Conservation (phyloP, 2,113 vertebrate genomes). For the Apeltes quadracus region DNA sequence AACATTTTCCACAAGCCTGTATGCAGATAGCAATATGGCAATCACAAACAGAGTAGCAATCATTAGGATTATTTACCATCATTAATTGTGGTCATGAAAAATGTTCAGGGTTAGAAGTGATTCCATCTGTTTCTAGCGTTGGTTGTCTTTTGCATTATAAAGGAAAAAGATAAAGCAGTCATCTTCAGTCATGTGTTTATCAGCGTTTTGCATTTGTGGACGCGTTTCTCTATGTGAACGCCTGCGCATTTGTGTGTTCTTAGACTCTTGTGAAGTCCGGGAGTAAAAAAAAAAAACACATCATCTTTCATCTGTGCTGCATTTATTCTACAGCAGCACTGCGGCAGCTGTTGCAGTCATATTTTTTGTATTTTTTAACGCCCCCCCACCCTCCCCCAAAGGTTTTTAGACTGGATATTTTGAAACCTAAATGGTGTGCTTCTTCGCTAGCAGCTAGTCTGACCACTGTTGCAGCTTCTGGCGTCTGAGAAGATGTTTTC, state of each 20-base stretch:
- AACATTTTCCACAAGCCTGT: constrained; percentile 38
- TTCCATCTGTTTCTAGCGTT: constrained; percentile 40
- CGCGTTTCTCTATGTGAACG: constrained; percentile 23
- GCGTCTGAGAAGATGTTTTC: constrained; percentile 31
- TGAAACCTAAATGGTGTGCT: constrained; percentile 35
- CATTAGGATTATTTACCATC: constrained; percentile 54
- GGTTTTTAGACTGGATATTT: constrained; percentile 28
- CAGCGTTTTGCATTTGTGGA: constrained; percentile 38
- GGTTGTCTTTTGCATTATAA: constrained; percentile 40
- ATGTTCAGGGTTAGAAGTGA: constrained; percentile 30
- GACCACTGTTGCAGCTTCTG: constrained; percentile 40
- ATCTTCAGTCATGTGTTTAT: constrained; percentile 39
- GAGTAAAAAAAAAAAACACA: constrained; percentile 47
- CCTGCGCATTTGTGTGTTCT: constrained; percentile 30
- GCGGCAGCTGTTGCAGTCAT: constrained; percentile 62
- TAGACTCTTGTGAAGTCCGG: constrained; percentile 51
- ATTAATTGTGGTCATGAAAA: constrained; percentile 51
- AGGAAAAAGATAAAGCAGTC: constrained; percentile 32
- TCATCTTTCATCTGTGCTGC: constrained; percentile 65
- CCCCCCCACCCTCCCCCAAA: neutral
- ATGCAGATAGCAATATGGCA: constrained; percentile 47
- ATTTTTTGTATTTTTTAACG: neutral
- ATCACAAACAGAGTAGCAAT: constrained; percentile 44
- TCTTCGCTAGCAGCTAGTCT: constrained; percentile 38
- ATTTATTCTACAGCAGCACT: constrained; percentile 51